Base-by-base conservation (phyloP, 2,888 invertebrate species). In the Dryobota labecula region DNA sequence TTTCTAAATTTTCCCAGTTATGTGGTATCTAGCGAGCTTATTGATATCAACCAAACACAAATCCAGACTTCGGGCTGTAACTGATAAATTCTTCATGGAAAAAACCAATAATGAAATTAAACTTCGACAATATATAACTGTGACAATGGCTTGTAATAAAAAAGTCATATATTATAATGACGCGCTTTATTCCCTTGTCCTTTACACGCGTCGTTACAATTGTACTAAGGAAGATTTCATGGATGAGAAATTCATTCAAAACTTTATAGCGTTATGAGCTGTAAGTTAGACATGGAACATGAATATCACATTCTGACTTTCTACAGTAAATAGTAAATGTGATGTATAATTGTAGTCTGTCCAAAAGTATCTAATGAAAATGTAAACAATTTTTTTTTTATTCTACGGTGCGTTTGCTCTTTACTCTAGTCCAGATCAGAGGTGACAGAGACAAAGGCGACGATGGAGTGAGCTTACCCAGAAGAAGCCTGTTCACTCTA, bases 121-220 rank as follows among this genome's bases (percentile, higher is more conserved):
- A 75, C 43, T 67, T 74, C 4, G 30, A 36, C 73, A 64, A 64
- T 82, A 61, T 49, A 58, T 70, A 69, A 61, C 68, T 15, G 51
- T 61, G 64, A 82, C 73, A 84, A 81, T 73, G 61, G 73, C 3
- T 33, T 45, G 43, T 27, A 61, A 64, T 80, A 83, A 67, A 68
- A 61, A 77, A 43, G 68, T 67, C 68, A 66, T 60, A 20, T 77
- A 63, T 73, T 77, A 63, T 73, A 24, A 47, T 47, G 43, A n/a
- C 47, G 11, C 53, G n/a, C 33, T 51, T 67, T 61, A 53, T 53
- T 57, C 73, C 13, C 41, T 6, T n/a, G 61, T 18, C 54, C 68
- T 68, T 65, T 45, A 53, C 41, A 47, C 47, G 76, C 38, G 2
- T 45, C 45, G 49, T 54, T 62, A 68, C 61, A 47, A 43, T 65